Evolutionary conservation across 1,140 invertebrate genomes (phyloP).

Genomic region (Drosophila tsacasi): DNA sequence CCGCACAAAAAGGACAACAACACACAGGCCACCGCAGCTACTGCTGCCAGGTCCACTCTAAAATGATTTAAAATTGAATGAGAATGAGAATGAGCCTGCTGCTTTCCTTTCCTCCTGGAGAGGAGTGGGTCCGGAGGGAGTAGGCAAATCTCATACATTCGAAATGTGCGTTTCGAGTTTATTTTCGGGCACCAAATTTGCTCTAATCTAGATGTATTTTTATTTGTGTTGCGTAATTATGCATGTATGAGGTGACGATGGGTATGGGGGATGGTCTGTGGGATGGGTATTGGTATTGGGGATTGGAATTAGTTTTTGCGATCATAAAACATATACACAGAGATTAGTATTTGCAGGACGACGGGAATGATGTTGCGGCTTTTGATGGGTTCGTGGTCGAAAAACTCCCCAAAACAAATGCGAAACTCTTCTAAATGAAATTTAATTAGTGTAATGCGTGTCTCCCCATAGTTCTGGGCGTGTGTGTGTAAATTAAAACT

Average conservation of each 20-base stretch:
- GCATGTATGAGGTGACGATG: slow-evolving; percentile 40
- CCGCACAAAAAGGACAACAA: slow-evolving; percentile 70
- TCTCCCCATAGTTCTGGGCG: slow-evolving; percentile 4
- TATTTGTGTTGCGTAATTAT: slow-evolving; percentile 56
- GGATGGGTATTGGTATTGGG: neutral
- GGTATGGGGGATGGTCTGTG: neutral
- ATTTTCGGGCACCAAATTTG: slow-evolving; percentile 35
- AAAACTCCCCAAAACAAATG: slow-evolving; percentile 41
- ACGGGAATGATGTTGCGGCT: slow-evolving; percentile 24
- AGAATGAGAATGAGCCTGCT: slow-evolving; percentile 9
- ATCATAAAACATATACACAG: slow-evolving; percentile 62
- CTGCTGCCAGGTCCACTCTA: slow-evolving; percentile 39
- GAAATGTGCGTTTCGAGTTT: slow-evolving; percentile 50
- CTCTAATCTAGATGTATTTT: slow-evolving; percentile 33
- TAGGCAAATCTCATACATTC: slow-evolving; percentile 43
- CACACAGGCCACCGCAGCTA: neutral
- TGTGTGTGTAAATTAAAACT: slow-evolving; percentile 73
- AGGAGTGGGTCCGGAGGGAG: neutral
- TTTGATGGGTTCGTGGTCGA: slow-evolving; percentile 46
- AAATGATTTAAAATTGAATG: slow-evolving; percentile 53
- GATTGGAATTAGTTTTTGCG: slow-evolving; percentile 52
- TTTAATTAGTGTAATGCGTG: slow-evolving; percentile 76
- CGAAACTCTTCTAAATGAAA: slow-evolving; percentile 72
- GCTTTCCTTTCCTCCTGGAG: neutral
- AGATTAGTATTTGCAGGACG: slow-evolving; percentile 36